Conservation (phyloP, 2,797 vertebrate genomes). For the Myotis daubentonii region DNA sequence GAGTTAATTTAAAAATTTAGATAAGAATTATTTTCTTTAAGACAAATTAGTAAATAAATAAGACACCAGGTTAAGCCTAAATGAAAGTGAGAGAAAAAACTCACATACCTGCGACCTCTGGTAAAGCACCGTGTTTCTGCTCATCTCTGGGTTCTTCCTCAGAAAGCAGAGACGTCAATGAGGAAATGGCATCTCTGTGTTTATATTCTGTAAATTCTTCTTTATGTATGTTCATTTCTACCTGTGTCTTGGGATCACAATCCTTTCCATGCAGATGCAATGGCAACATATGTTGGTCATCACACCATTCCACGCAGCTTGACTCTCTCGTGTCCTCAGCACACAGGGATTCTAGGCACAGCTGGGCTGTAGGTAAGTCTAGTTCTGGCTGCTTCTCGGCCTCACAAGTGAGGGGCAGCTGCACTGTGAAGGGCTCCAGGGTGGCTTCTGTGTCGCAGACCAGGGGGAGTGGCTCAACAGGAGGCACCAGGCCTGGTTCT, state of each 20-base stretch:
- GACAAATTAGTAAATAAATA: background rate
- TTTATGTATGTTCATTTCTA: constrained; percentile 35
- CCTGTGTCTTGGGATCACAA: constrained; percentile 25
- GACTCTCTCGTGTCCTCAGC: background rate
- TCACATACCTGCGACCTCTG: constrained; percentile 77
- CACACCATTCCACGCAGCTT: background rate
- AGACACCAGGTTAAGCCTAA: background rate
- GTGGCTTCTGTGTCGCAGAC: constrained; percentile 6
- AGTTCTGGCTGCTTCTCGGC: background rate
- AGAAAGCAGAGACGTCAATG: background rate
- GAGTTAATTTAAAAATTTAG: background rate
- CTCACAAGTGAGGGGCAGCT: background rate
- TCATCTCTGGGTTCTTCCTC: constrained; percentile 42
- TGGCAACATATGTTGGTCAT: constrained; percentile 21
- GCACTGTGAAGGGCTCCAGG: constrained; percentile 42
- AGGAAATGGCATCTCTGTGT: background rate
- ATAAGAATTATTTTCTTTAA: background rate
- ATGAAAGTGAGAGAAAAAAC: background rate
- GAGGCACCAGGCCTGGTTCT: background rate
- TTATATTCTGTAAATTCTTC: constrained; percentile 41
- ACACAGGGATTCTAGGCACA: constrained; percentile 21
- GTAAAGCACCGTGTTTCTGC: constrained; percentile 30
- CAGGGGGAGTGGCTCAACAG: background rate
- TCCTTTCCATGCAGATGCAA: background rate
- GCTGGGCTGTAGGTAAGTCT: background rate